These are phyloP conservation scores for Rostratula benghalensis DNA, from an alignment of 2,113 vertebrate species.

Conservation along the genomic window DNA sequence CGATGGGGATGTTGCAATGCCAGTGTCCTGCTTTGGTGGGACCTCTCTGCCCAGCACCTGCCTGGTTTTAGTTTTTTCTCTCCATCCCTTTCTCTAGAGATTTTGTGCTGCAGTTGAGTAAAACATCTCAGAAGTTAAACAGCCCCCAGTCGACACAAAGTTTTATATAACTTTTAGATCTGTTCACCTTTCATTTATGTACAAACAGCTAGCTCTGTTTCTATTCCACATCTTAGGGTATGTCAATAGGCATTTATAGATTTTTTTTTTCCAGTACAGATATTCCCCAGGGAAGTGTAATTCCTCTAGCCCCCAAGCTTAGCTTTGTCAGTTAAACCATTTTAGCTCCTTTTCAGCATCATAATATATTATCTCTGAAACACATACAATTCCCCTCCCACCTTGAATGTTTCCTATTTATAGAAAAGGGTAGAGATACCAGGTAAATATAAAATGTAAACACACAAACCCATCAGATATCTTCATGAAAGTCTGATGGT, in stretches of 20 bases:
- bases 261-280: not conserved
- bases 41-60: not conserved
- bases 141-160: not conserved
- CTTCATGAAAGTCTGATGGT: not conserved
- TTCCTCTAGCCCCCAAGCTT: not conserved
- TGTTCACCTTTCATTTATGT: not conserved
- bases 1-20: not conserved
- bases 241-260: not conserved
- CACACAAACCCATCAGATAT: not conserved
- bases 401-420: not conserved
- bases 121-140: not conserved
- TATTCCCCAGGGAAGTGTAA: not conserved
- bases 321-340: not conserved
- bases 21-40: not conserved
- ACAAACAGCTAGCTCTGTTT: not conserved
- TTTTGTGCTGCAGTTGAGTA: not conserved
- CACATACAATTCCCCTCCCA: too few species aligned
- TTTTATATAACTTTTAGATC: not conserved
- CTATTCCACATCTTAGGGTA: not conserved
- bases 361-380: not conserved
- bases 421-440: not conserved
- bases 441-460: not conserved
- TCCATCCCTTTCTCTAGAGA: not conserved
- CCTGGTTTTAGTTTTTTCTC: not conserved
- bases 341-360: not conserved